phyloP scores from a whole-genome alignment of 2,113 vertebrate genomes.

The Muntiacus reevesi region DNA sequence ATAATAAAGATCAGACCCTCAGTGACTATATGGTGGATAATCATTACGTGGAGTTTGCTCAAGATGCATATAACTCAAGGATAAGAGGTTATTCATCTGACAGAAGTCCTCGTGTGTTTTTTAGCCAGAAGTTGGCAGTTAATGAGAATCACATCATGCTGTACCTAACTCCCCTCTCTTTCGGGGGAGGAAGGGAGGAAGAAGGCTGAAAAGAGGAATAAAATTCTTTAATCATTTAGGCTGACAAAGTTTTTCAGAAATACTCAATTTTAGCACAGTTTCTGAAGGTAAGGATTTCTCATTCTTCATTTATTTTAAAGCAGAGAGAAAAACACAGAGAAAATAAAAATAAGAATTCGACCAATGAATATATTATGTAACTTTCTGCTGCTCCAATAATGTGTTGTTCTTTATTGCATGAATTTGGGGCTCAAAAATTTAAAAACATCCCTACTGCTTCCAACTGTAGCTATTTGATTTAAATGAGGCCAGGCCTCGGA shows the following conservation, averaged over 20 bases:
- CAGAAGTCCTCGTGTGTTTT: conserved; percentile 45
- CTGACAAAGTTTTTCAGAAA: neutral
- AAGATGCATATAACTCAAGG: conserved; percentile 69
- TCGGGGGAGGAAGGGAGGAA: neutral
- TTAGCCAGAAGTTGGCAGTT: conserved; percentile 48
- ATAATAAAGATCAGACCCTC: conserved; percentile 70
- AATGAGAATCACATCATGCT: neutral
- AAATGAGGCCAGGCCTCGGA: neutral
- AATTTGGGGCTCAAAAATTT: neutral
- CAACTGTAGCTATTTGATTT: neutral
- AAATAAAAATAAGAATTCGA: neutral
- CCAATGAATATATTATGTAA: neutral
- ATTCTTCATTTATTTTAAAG: neutral
- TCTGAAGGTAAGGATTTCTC: neutral
- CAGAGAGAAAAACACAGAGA: neutral
- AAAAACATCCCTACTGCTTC: neutral
- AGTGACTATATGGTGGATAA: conserved; percentile 55
- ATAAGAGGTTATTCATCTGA: conserved; percentile 65
- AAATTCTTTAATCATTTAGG: neutral
- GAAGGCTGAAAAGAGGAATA: neutral
- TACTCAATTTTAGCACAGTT: neutral
- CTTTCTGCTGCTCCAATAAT: neutral
- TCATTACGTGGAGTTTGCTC: conserved; percentile 64
- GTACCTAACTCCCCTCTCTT: neutral
- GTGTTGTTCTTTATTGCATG: neutral